Evolutionary conservation across 2,888 invertebrate species (phyloP).

Genomic region (Schrankia costaestrigalis): DNA sequence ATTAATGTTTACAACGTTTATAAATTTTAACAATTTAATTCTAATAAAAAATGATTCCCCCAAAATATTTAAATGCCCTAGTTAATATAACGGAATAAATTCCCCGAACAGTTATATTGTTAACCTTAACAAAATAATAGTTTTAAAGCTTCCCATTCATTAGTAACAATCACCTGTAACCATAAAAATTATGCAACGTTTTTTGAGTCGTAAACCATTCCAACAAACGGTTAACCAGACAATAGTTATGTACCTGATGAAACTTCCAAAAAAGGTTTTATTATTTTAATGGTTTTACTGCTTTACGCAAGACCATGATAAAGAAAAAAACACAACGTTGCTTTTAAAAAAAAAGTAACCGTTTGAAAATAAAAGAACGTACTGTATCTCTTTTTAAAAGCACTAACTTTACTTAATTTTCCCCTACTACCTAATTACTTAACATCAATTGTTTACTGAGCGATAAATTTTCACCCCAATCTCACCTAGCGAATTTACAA

Average conservation of each 20-base stretch:
- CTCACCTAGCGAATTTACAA: conserved; percentile 23
- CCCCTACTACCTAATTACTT: conserved; percentile 24
- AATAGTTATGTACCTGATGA: conserved; percentile 59
- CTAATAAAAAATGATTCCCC: conserved; percentile 1
- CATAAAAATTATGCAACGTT: conserved; percentile 59
- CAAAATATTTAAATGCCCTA: not conserved
- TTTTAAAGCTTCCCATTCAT: conserved; percentile 38
- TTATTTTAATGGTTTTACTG: conserved; percentile 16
- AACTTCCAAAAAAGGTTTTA: conserved; percentile 11
- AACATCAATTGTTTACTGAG: conserved; percentile 25
- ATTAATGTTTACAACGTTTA: too few species aligned
- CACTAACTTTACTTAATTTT: conserved; percentile 23
- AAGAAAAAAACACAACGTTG: conserved; percentile 1
- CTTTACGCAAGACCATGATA: conserved; percentile 9
- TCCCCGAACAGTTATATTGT: conserved; percentile 29
- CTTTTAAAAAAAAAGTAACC: not conserved
- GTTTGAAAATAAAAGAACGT: too few species aligned
- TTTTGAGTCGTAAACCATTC: conserved; percentile 55
- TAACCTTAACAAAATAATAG: conserved; percentile 31
- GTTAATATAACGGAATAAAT: conserved; percentile 18
- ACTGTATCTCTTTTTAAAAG: too few species aligned
- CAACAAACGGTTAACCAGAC: conserved; percentile 46
- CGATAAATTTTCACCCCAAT: conserved; percentile 39
- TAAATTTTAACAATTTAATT: not conserved
- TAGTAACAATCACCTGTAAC: conserved; percentile 46